Base-by-base conservation (phyloP, 2,888 invertebrate species). In the Caenorhabditis doughertyi region DNA sequence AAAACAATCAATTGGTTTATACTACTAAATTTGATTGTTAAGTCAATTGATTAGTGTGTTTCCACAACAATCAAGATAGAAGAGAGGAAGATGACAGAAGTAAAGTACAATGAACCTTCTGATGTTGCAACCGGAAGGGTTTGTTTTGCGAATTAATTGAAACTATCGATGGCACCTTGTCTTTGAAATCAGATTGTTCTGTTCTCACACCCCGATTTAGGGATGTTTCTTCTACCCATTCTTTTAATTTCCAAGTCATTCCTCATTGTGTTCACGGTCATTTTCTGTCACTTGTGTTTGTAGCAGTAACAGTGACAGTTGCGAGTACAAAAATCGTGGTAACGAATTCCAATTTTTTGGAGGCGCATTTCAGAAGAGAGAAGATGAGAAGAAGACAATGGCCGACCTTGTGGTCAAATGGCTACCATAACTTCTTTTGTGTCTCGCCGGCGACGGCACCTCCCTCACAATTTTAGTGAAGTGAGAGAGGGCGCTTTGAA, bases 361-460 rank as follows among this genome's bases (percentile, higher is more conserved):
- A 65, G 65, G 51, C 64, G 44, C 64, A 29, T 47, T 11, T 9
- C 39, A 39, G 42, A 18, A n/a, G 60, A 65, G 39, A 35, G 35
- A 27, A 67, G 47, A 47, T 62, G 76, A 64, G 65, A 76, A 49
- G 74, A 56, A 79, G 73, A 80, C 80, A 80, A 80, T 80, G 80
- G 18, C 55, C 73, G 80, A 80, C 80, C 80, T 80, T 80, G 80
- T 73, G 72, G 80, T 72, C 80, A 72, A 79, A 71, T 71, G 79
- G 79, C 79, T 79, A 79, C 71, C 79, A 79, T 70, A 71, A 71
- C 79, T 71, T 79, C 79, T 49, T 79, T 79, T 79, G 79, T 79
- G 71, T 71, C 56, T 71, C 71, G 71, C 56, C 79, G 64, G 71
- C 53, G n/a, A n/a, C n/a, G 55, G 68, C 77, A 77, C 60, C 77